Evolutionary conservation across 1,140 invertebrate species (phyloP), one percentile per base, ranked within the genome.

Genomic region (Diorhabda elongata): DNA sequence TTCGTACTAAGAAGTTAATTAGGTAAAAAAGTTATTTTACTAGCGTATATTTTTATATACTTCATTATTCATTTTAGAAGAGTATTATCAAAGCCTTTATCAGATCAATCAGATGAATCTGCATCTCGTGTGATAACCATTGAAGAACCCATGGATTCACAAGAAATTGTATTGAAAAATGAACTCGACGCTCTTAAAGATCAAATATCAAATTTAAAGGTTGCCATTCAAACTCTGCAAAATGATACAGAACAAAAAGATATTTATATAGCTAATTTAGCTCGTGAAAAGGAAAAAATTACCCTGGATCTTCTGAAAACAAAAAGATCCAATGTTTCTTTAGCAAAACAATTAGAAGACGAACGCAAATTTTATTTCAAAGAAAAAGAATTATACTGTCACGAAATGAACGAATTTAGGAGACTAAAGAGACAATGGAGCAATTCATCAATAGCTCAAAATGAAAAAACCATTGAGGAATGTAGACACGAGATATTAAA

Each of bases 331-430:
- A 79, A 78, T 62, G 72, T 61, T 7, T 77, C 70, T 66, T 66
- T 81, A 61, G 61, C 71, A 26, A 70, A 79, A 61, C 80, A 80
- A 64, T 60, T 81, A 3, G 77, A 80, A 64, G 78, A 80, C 58
- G 80, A 81, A 70, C 68, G 80, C 6, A 71, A 74, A 59, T 80
- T 74, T 70, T 81, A 81, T 67, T 81, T 71, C 63, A 73, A 80
- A 62, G 79, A 80, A 65, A 81, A 81, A 63, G 76, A 80, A 70
- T 44, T 69, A 5, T 81, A 80, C 61, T 79, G 77, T 64, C 68
- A 76, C 44, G 80, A 81, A 69, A 81, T 81, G 79, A 79, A 75
- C 52, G 75, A 77, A 59, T 72, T 64, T 42, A 80, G 79, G 64
- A 77, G 78, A 69, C 47, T 79, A 8, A 79, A 78, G 70, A 74